Evolutionary conservation across 2,888 invertebrate species (phyloP).

Genomic region (Aphodius granarius): DNA sequence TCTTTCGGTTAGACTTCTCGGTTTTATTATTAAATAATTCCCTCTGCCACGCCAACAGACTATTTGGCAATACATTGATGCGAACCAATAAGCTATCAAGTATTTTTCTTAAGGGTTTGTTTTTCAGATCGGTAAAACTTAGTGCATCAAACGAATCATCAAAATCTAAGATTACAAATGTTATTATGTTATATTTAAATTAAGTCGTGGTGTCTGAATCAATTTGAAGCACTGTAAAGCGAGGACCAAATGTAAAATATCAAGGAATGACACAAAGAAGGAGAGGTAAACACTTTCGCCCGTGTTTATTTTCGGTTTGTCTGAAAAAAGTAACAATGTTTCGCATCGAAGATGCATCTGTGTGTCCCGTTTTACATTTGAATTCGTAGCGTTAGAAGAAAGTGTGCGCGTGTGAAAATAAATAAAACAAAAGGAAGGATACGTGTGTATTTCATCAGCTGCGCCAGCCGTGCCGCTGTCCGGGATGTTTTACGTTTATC

Average conservation of each 20-base stretch:
- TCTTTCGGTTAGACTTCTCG: constrained; percentile 15
- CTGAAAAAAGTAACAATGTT: not conserved
- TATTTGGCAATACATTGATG: no score
- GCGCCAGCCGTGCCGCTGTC: not conserved
- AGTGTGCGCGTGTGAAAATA: not conserved
- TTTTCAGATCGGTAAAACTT: no score
- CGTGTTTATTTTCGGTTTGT: not conserved
- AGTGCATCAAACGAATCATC: no score
- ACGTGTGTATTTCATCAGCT: not conserved
- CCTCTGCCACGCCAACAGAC: not conserved
- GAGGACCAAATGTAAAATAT: not conserved
- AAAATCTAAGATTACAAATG: no score
- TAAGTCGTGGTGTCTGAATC: no score
- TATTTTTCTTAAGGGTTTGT: no score
- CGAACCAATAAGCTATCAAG: no score
- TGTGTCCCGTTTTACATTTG: not conserved
- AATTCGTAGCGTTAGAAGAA: not conserved
- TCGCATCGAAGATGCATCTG: not conserved
- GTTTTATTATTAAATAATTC: constrained; percentile 22
- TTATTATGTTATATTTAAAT: no score
- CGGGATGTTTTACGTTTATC: constrained; percentile 1
- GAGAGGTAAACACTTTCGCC: not conserved
- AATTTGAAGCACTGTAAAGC: not conserved
- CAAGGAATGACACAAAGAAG: not conserved
- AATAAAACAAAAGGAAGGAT: not conserved